Evolutionary conservation across 2,113 vertebrate species (phyloP), one percentile per base, ranked within the genome.

Genomic region (Herpetotheres cachinnans): DNA sequence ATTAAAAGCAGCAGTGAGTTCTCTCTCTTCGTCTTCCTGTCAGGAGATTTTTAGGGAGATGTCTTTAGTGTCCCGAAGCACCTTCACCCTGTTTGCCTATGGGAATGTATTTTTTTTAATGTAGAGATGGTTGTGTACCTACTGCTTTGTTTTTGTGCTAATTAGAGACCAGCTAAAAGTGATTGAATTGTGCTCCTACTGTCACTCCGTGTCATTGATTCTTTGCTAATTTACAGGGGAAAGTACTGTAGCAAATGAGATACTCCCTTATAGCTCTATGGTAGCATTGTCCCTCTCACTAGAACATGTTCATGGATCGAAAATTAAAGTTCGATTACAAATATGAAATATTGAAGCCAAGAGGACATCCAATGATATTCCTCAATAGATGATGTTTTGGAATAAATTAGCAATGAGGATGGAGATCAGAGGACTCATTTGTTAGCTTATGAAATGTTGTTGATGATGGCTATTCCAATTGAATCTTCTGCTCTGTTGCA

Each of bases 401-500:
- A 96, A 97, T 94, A 97, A 97, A 97, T 95, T 82, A 74, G 47
- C 72, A 74, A 72, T 79, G 50, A 90, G 73, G 80, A 94, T 52
- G 72, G 82, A 96, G 82, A 74, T 95, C 85, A 80, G 78, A 93
- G 93, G 56, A 95, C 85, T 95, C 11, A 82, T 98, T 97, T 97
- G 82, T 97, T 97, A 97, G 97, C 82, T 52, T 65, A 91, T 18
- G 38, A 92, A 87, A 50, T 82, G 88, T 87, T 97, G 88, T 81
- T 96, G 82, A 90, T 96, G 90, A 93, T 88, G 86, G 89, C 67
- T 95, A 50, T 91, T 96, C 96, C 95, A 93, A 13, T 94, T 90
- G 70, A 50, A 90, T 97, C 96, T 96, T 98, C 93, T 97, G 91
- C 96, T 97, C 97, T 96, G 56, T 67, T 97, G 94, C 92, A 79